phyloP scores from a whole-genome alignment of 2,888 invertebrate species.

The Tachina grossa region DNA sequence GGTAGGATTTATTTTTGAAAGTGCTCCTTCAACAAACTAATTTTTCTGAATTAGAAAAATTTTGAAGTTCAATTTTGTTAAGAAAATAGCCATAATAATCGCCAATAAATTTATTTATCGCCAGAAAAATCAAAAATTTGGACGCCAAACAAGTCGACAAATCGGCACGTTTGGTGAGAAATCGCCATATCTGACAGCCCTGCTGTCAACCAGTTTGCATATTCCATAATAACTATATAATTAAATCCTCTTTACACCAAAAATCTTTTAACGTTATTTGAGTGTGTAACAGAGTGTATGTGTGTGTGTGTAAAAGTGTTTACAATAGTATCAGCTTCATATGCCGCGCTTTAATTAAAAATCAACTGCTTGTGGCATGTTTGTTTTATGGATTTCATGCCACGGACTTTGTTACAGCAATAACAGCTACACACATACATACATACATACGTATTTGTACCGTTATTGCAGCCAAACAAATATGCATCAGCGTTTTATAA shows the following conservation, averaged over 20 bases:
- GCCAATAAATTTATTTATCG: too few species aligned
- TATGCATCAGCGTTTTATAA: constrained; percentile 71
- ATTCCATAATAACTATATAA: constrained; percentile 55
- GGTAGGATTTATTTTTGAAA: too few species aligned
- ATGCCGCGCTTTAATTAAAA: constrained; percentile 81
- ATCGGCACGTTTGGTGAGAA: too few species aligned
- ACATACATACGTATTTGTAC: not conserved
- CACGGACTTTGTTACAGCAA: constrained; percentile 51
- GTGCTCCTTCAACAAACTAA: too few species aligned
- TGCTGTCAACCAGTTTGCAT: not conserved
- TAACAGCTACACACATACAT: constrained; percentile 12
- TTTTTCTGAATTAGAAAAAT: too few species aligned
- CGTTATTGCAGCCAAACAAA: constrained; percentile 48
- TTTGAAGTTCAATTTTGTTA: too few species aligned
- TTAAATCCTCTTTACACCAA: constrained; percentile 67
- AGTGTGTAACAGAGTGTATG: constrained; percentile 13
- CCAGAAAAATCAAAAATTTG: too few species aligned
- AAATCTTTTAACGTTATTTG: constrained; percentile 53
- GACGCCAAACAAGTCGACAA: too few species aligned
- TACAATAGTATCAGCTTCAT: constrained; percentile 72
- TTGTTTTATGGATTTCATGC: constrained; percentile 83
- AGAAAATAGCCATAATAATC: too few species aligned
- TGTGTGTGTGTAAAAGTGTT: constrained; percentile 15
- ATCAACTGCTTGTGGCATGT: constrained; percentile 83
- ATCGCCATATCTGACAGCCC: too few species aligned